phyloP scores from a whole-genome alignment of 2,797 vertebrate species.

The Protosalanx chinensis region DNA sequence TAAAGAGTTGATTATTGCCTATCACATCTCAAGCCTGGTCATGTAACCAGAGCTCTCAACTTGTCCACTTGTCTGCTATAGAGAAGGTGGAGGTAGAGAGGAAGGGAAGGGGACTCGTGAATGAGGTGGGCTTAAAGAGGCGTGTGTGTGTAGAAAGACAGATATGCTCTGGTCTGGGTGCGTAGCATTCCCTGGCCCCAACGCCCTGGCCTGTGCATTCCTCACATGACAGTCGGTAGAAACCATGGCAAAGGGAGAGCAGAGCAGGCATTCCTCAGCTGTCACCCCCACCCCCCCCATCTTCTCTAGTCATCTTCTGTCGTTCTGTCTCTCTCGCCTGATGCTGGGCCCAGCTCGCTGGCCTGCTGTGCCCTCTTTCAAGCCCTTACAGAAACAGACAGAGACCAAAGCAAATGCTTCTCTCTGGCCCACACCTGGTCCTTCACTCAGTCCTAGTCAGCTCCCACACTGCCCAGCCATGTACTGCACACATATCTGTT shows the following conservation, averaged over 20 bases:
- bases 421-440: conserved; percentile 57
- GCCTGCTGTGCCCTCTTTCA: conserved; percentile 52
- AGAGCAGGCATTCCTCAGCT: conserved; percentile 86
- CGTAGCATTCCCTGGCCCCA: conserved; percentile 78
- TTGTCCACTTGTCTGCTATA: too few species aligned
- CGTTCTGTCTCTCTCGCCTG: conserved; percentile 28
- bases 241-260: conserved; percentile 77
- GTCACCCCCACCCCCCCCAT: conserved; percentile 72
- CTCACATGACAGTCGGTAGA: conserved; percentile 82
- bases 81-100: neutral
- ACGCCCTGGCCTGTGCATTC: conserved; percentile 80
- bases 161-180: conserved; percentile 68
- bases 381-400: conserved; percentile 46
- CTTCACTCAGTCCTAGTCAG: conserved; percentile 15
- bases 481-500: neutral
- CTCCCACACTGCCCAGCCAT: conserved; percentile 17
- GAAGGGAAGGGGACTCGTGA: conserved; percentile 17
- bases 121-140: neutral
- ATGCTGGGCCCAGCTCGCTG: conserved; percentile 48
- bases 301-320: conserved; percentile 25
- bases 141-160: conserved; percentile 37
- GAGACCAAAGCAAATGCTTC: conserved; percentile 45
- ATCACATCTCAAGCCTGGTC: too few species aligned
- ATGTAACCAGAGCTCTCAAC: too few species aligned
- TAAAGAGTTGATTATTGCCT: too few species aligned